A percentile compares a stretch with the other conserved stretches of the same genome.
Evolutionary conservation across 2,888 invertebrate genomes (phyloP).

Genomic region (Mechanitis mazaeus): DNA sequence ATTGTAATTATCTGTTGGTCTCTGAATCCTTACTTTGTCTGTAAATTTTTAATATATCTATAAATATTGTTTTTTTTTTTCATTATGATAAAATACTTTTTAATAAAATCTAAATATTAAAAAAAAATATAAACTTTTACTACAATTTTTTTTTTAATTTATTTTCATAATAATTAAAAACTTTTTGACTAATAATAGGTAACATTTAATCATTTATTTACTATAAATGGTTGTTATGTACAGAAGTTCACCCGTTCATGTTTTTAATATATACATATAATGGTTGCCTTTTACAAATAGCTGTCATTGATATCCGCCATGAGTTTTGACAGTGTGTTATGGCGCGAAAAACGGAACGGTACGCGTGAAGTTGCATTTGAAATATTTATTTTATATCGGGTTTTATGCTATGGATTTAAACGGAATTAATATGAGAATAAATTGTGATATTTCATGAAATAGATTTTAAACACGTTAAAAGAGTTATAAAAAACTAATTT

Average conservation of each 20-base stretch:
- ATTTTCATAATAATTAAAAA: too few species aligned
- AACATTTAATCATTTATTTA: too few species aligned
- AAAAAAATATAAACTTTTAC: too few species aligned
- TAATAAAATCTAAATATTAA: too few species aligned
- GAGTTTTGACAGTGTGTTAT: constrained; percentile 32
- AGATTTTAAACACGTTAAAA: not conserved
- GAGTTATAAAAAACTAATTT: not conserved
- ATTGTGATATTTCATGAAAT: too few species aligned
- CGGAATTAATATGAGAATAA: too few species aligned
- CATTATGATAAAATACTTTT: not conserved
- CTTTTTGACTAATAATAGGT: too few species aligned
- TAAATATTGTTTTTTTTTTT: not conserved
- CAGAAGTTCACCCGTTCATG: too few species aligned
- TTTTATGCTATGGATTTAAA: constrained; percentile 2
- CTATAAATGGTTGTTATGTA: too few species aligned
- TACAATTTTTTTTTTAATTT: too few species aligned
- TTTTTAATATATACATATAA: constrained; percentile 20
- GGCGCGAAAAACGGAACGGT: constrained; percentile 44
- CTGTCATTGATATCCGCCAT: constrained; percentile 31
- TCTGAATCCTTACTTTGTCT: not conserved
- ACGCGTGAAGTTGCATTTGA: constrained; percentile 45
- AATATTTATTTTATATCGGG: constrained; percentile 28
- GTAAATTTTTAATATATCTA: not conserved
- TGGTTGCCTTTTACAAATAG: constrained; percentile 27
- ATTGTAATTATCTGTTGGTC: constrained; percentile 22